Evolutionary conservation across 2,888 invertebrate species (phyloP).

Genomic region (Bellardia bayeri): DNA sequence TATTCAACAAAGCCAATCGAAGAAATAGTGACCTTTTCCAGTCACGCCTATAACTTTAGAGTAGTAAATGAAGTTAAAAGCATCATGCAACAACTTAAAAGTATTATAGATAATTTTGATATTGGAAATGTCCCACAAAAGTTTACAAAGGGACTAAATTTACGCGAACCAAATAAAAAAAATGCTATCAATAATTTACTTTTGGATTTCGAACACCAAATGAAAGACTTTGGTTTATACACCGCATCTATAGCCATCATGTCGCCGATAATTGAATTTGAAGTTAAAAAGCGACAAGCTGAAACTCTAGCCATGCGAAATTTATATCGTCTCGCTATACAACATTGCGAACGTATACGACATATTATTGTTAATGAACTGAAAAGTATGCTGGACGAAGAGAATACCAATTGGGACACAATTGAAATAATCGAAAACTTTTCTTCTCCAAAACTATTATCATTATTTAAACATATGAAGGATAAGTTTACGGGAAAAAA

Average conservation of each 20-base stretch:
- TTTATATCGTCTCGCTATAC: constrained; percentile 78
- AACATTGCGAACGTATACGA: constrained; percentile 84
- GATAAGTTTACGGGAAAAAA: constrained; percentile 85
- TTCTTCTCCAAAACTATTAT: constrained; percentile 88
- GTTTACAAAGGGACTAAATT: constrained; percentile 75
- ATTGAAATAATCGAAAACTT: constrained; percentile 85
- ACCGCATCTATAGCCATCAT: constrained; percentile 87
- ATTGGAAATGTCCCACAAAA: constrained; percentile 77
- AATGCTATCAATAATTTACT: constrained; percentile 85
- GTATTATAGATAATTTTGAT: constrained; percentile 72
- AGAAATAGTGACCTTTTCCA: constrained; percentile 77
- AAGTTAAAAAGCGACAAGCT: constrained; percentile 86
- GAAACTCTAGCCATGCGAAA: constrained; percentile 83
- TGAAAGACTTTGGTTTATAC: constrained; percentile 86
- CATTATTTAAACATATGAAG: constrained; percentile 87
- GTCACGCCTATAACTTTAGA: constrained; percentile 34
- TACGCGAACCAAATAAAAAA: constrained; percentile 82
- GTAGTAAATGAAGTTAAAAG: constrained; percentile 56
- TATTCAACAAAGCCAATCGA: constrained; percentile 86
- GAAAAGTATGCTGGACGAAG: constrained; percentile 76
- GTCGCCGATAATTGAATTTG: constrained; percentile 87
- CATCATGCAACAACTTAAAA: constrained; percentile 61
- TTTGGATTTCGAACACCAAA: constrained; percentile 84
- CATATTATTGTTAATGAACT: constrained; percentile 86
- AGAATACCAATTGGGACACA: constrained; percentile 73